phyloP scores from a whole-genome alignment of 2,888 invertebrate genomes.

The Chrysotoxum bicinctum region DNA sequence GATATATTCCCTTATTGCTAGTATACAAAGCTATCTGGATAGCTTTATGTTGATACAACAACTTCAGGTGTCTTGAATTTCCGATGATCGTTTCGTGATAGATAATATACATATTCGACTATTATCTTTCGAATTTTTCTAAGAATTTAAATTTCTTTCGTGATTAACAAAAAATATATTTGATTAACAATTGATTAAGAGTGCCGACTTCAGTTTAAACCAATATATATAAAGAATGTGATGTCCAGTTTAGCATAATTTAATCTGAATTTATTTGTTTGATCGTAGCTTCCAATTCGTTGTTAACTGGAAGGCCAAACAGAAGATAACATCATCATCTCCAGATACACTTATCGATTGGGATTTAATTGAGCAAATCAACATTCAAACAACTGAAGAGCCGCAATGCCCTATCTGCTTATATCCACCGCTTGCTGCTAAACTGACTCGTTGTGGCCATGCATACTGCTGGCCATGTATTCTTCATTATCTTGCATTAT shows the following conservation, averaged over 20 bases:
- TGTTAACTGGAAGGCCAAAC: conserved; percentile 90
- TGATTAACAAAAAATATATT: too few species aligned
- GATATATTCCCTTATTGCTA: too few species aligned
- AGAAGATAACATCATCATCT: conserved; percentile 87
- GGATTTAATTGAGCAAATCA: conserved; percentile 95
- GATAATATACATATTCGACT: too few species aligned
- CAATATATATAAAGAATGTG: too few species aligned
- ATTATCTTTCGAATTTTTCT: too few species aligned
- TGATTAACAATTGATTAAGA: too few species aligned
- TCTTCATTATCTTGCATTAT: conserved; percentile 93
- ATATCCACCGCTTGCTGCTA: conserved; percentile 91
- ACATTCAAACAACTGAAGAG: conserved; percentile 86
- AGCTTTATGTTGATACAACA: too few species aligned
- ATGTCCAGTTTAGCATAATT: background rate
- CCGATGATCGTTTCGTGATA: too few species aligned
- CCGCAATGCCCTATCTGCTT: conserved; percentile 96
- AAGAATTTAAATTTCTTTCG: too few species aligned
- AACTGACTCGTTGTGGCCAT: conserved; percentile 97
- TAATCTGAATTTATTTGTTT: background rate
- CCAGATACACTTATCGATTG: conserved; percentile 96
- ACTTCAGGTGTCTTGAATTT: too few species aligned
- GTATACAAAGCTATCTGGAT: too few species aligned
- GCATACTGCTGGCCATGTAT: conserved; percentile 98
- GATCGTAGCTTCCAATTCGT: conserved; percentile 96
- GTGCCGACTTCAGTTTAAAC: too few species aligned